A percentile compares a stretch with the other conserved stretches of the same genome.
phyloP scores from a whole-genome alignment of 2,888 invertebrate genomes.

The Sepioteuthis lessoniana region DNA sequence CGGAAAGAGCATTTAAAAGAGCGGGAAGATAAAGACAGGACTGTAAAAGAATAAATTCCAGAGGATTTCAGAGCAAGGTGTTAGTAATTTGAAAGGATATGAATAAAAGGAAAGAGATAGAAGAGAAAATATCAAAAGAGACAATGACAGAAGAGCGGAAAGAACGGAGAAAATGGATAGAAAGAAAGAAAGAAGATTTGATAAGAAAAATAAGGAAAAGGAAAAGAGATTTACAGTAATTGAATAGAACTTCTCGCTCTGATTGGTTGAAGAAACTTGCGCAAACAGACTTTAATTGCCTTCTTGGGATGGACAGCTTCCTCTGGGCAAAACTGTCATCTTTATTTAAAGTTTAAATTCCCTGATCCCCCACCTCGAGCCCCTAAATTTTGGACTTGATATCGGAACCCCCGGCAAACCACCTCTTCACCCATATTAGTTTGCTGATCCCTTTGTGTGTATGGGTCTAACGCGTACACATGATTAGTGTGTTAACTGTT shows the following conservation, averaged over 20 bases:
- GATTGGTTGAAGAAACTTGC: not conserved
- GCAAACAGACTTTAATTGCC: constrained; percentile 13
- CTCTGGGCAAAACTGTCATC: constrained; percentile 33
- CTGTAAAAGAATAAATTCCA: too few species aligned
- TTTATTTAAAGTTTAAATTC: not conserved
- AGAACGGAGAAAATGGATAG: too few species aligned
- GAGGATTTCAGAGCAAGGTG: too few species aligned
- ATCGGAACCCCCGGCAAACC: not conserved
- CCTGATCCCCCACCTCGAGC: not conserved
- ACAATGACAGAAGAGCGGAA: too few species aligned
- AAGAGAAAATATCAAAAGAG: too few species aligned
- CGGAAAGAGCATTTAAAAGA: too few species aligned
- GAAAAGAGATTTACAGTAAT: not conserved
- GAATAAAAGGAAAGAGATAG: too few species aligned
- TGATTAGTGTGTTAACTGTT: not conserved
- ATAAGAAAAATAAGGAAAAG: not conserved
- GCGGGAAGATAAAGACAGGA: too few species aligned
- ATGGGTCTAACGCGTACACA: not conserved
- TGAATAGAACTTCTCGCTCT: not conserved
- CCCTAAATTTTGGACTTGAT: not conserved
- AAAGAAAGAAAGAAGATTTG: too few species aligned
- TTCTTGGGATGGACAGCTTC: not conserved
- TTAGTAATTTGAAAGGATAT: too few species aligned
- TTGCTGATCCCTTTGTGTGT: not conserved
- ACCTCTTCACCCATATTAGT: not conserved